Base-by-base conservation (phyloP, 2,113 vertebrate species). In the Lepisosteus osseus region DNA sequence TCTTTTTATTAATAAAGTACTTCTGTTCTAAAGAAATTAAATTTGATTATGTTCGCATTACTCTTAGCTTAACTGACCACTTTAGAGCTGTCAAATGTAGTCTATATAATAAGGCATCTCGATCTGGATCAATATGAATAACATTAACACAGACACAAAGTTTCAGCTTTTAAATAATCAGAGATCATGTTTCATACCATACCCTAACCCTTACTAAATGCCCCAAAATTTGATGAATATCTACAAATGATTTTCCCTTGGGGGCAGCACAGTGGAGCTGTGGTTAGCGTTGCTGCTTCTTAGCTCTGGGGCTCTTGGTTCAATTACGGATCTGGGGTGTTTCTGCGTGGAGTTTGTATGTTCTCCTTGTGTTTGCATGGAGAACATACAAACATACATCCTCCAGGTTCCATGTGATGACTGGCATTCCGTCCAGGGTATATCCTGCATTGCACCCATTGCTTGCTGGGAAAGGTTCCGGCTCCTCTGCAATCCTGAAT, bases 51-150 rank as follows among this genome's bases (percentile, higher is more conserved):
- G 47, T 51, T 51, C 9, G 2, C 47, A 51, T 6, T 51, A 51
- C 47, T 51, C 29, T 29, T 29, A 14, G 15, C 15, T 64, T 62
- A 17, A 40, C 40, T 42, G 40, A 12, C 63, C 41, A 65, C 63
- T 42, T 51, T 40, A 42, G 42, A 65, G 41, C 7, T 65, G 40
- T 65, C 63, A 65, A 42, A 12, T 42, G 8, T 42, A 42, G 63
- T 13, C 15, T 8, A 9, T 44, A 13, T 65, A 42, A 65, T 40
- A 42, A 65, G 63, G 3, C 63, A 7, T 11, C 13, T 44, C 2
- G 5, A 40, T 65, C 40, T 65, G 40, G 63, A 65, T 65, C 63
- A 42, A 65, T 65, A 15, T 61, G 42, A 65, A 65, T 42, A 65
- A 12, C 41, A 65, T 65, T 65, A 65, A 40, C 1, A 40, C 6